Evolutionary conservation across 2,888 invertebrate species (phyloP), one percentile per base, ranked within the genome.

Genomic region (Phymatocera aterrima): DNA sequence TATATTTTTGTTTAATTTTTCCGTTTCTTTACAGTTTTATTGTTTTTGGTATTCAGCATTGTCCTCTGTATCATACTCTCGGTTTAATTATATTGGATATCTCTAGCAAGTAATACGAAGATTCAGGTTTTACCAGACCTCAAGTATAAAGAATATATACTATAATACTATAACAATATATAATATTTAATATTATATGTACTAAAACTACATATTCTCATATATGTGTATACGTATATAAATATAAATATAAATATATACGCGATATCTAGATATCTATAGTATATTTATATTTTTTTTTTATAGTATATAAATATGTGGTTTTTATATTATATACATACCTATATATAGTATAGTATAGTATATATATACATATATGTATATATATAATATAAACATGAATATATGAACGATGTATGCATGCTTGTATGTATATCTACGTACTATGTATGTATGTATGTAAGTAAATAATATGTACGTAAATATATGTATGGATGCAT

Each of bases 51-150:
- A 75, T 75, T 75, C 75, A 40, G 60, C 75, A 60, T 24, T 57
- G 28, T 60, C 75, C 40, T 57, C 37, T 60, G 60, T 75, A 54
- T 72, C 72, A 75, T 51, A 51, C 57, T 75, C 37, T 75, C 46
- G 75, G 75, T 75, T 46, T 51, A 37, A 75, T 15, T 28, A 57
- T 82, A 54, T n/a, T n/a, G n/a, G n/a, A n/a, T n/a, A n/a, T n/a
- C n/a, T 83, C 65, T 85, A 85, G 85, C 81, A 85, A 82, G 80
- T 85, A 86, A 85, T 80, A 84, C 79, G 84, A 84, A 84, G 86
- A 90, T 89, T 89, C 90, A 89, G 89, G 89, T 89, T 89, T 88
- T 84, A 85, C 87, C 88, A 89, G 89, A 90, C 90, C 90, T 90
- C 89, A 90, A 86, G 82, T 88, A 87, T 88, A 86, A 86, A 83